Percentiles rank a stretch among this genome's conserved stretches.
phyloP scores from a whole-genome alignment of 2,797 vertebrate species.

The Echeneis naucrates region DNA sequence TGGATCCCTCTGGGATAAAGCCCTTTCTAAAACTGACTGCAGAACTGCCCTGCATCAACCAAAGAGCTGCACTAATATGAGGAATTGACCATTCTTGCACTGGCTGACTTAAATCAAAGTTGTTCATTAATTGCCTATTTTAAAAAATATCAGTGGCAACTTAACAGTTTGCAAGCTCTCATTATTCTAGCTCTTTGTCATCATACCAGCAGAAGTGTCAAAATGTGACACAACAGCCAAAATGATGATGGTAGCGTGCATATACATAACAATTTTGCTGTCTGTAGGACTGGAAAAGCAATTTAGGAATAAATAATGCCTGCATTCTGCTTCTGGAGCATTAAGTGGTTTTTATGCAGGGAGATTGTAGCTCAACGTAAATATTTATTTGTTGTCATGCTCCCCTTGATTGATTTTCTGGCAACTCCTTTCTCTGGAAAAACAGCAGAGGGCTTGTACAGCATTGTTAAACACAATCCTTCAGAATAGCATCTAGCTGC shows the following conservation, averaged over 20 bases:
- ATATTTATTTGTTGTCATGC: conserved; percentile 70
- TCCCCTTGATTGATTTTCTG: conserved; percentile 70
- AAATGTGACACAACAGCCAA: conserved; percentile 21
- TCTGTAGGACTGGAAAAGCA: conserved; percentile 52
- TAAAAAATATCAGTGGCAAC: conserved; percentile 40
- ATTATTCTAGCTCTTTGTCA: background rate
- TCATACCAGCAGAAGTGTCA: conserved; percentile 17
- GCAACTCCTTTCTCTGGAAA: conserved; percentile 57
- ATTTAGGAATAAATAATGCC: conserved; percentile 64
- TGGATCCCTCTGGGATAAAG: conserved; percentile 40
- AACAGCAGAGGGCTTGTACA: conserved; percentile 44
- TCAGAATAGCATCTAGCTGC: conserved; percentile 45
- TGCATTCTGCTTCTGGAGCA: conserved; percentile 41
- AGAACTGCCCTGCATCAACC: conserved; percentile 28
- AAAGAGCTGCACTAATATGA: conserved; percentile 32
- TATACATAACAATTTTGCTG: conserved; percentile 51
- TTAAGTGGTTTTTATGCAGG: conserved; percentile 56
- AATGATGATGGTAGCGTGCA: conserved; percentile 29
- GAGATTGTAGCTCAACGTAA: conserved; percentile 57
- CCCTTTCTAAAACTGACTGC: conserved; percentile 52
- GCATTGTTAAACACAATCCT: conserved; percentile 60
- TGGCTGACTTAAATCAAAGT: conserved; percentile 27
- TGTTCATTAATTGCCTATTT: conserved; percentile 49
- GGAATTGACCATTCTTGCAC: conserved; percentile 38
- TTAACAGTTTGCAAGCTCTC: conserved; percentile 2